Conservation (phyloP, 1,140 invertebrate species). For the Augochlora pura region DNA sequence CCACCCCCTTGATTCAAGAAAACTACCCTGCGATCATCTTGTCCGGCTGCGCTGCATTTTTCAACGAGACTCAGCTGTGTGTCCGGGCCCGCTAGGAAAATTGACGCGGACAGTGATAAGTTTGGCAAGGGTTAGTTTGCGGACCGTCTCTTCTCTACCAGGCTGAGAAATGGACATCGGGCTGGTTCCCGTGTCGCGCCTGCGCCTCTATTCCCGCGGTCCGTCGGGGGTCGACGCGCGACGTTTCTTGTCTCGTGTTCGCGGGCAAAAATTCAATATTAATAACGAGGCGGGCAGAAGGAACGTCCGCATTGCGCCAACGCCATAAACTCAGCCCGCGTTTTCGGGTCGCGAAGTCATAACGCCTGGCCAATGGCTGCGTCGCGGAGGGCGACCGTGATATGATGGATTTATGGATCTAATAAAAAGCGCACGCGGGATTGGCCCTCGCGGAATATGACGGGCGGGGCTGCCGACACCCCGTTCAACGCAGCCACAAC, state of each 20-base stretch:
- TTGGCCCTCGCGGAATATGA: constrained; percentile 80
- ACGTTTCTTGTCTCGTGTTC: constrained; percentile 34
- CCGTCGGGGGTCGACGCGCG: constrained; percentile 18
- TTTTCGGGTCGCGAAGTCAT: constrained; percentile 48
- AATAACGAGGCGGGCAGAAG: constrained; percentile 72
- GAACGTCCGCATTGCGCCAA: constrained; percentile 78
- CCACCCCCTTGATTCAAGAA: neutral
- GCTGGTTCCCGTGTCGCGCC: neutral
- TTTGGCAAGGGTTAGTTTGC: neutral
- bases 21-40: constrained; percentile 28
- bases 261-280: constrained; percentile 76
- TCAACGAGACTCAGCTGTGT: constrained; percentile 23
- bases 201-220: constrained; percentile 34
- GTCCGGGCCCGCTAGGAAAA: neutral
- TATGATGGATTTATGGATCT: constrained; percentile 83
- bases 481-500: constrained; percentile 75
- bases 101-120: neutral
- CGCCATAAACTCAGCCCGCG: constrained; percentile 44
- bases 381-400: constrained; percentile 58
- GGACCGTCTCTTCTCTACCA: no score
- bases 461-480: constrained; percentile 77
- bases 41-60: constrained; percentile 17
- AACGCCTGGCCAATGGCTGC: constrained; percentile 71
- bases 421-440: constrained; percentile 79
- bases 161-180: constrained; percentile 8